Percentiles rank a stretch among this genome's conserved stretches.
phyloP scores from a whole-genome alignment of 2,797 vertebrate genomes.

The Percopsis omiscomaycus region DNA sequence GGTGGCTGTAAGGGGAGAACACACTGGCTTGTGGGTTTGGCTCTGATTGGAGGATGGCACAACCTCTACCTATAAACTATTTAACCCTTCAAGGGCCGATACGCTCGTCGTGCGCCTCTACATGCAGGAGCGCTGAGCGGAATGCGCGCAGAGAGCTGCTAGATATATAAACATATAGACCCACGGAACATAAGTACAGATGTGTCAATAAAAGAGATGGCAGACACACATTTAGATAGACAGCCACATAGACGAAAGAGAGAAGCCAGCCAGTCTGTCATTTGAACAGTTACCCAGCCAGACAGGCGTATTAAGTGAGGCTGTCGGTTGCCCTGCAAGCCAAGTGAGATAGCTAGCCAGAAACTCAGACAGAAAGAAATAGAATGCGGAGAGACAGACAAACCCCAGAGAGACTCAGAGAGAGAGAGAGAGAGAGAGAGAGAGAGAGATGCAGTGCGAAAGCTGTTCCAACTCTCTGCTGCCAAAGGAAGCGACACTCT shows the following conservation, averaged over 20 bases:
- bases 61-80: constrained; percentile 40
- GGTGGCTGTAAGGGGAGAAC: constrained; percentile 65
- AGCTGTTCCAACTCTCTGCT: constrained; percentile 44
- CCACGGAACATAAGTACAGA: too few species aligned
- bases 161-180: too few species aligned
- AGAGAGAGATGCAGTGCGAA: constrained; percentile 11
- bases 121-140: constrained; percentile 20
- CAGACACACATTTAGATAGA: constrained; percentile 8
- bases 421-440: constrained; percentile 3
- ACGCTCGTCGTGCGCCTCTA: constrained; percentile 2
- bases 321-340: constrained; percentile 23
- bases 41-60: constrained; percentile 50
- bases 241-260: background rate
- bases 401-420: constrained; percentile 9
- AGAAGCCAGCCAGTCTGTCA: constrained; percentile 1
- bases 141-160: background rate
- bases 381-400: constrained; percentile 20
- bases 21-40: constrained; percentile 47
- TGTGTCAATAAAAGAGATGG: too few species aligned
- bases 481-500: constrained; percentile 43
- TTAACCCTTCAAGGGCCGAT: constrained; percentile 43
- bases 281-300: constrained; percentile 23
- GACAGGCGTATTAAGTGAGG: constrained; percentile 20
- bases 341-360: constrained; percentile 16
- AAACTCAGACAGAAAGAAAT: constrained; percentile 19